Conservation (phyloP, 2,113 vertebrate genomes). For the Vulpes vulpes region DNA sequence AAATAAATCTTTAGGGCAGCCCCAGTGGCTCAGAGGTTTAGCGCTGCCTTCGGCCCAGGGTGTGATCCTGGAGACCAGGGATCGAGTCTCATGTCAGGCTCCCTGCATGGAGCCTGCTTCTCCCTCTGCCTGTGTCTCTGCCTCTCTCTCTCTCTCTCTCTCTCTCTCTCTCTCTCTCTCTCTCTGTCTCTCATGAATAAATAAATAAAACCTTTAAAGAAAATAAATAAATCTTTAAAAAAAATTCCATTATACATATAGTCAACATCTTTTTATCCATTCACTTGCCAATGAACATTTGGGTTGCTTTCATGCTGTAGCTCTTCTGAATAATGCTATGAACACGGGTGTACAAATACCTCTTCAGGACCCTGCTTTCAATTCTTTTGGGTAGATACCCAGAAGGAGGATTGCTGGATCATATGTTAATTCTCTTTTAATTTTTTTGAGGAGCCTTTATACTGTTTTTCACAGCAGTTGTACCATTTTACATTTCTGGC, state of each 20-base stretch:
- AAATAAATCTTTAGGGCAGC: no score
- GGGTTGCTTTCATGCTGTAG: not conserved
- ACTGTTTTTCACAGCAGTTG: not conserved
- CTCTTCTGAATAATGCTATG: not conserved
- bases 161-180: no score
- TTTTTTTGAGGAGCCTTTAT: not conserved
- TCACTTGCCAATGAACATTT: not conserved
- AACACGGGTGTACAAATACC: not conserved
- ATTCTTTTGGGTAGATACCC: not conserved
- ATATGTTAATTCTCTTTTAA: not conserved
- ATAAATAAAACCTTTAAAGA: no score
- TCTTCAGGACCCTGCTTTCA: not conserved
- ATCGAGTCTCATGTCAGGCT: no score
- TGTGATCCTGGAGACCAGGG: no score
- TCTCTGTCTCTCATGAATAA: no score
- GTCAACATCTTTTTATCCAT: not conserved
- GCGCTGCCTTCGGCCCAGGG: no score
- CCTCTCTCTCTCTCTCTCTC: no score
- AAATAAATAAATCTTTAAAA: not conserved
- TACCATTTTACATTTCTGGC: not conserved
- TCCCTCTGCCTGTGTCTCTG: no score
- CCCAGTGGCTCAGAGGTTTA: no score
- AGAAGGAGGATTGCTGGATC: not conserved
- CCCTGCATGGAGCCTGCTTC: no score
- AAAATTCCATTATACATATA: not conserved